Base-by-base conservation (phyloP, 2,888 invertebrate genomes). In the Netelia fuscicornis region DNA sequence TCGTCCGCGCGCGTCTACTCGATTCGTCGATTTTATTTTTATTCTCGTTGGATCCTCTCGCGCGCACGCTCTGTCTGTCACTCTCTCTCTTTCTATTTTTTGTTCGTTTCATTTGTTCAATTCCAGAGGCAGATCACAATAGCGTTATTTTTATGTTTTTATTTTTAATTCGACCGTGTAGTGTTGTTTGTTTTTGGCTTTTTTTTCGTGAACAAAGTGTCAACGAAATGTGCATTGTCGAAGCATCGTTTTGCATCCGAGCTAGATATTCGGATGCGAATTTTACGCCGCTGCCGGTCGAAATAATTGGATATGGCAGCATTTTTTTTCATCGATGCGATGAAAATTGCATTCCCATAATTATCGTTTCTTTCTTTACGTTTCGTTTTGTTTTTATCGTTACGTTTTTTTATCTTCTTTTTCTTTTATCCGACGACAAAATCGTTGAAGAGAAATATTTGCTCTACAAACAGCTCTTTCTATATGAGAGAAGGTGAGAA, bases 91-190 rank as follows among this genome's bases (percentile, higher is more conserved):
- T 75, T 64, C 56, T 13, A 2, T 74, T 56, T 71, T 79, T 67
- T 71, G 67, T 37, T 68, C 71, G 76, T 70, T 79, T 76, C 56
- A 72, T 84, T 77, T 44, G 75, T 71, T 76, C 60, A 67, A 84
- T 75, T 72, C 30, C 67, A 44, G 65, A 70, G 30, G 58, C 13
- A 60, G 76, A 76, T 75, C 65, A 81, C 81, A 64, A 70, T 62
- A 42, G 48, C 64, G 17, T 77, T 81, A 68, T 67, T 76, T 64
- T 77, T 70, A 48, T 58, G n/a, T 23, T 48, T 58, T 68, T 68
- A 68, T 58, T 78, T 78, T 68, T 58, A 58, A 68, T 78, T 60
- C 25, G 11, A 10, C 13, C 48, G 37, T 6, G 37, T 37, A 13
- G 13, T 54, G 30, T 30, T 37, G 11, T 48, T n/a, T 62, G 54